Evolutionary conservation across 2,113 vertebrate species (phyloP).

Genomic region (Salvelinus namaycush): DNA sequence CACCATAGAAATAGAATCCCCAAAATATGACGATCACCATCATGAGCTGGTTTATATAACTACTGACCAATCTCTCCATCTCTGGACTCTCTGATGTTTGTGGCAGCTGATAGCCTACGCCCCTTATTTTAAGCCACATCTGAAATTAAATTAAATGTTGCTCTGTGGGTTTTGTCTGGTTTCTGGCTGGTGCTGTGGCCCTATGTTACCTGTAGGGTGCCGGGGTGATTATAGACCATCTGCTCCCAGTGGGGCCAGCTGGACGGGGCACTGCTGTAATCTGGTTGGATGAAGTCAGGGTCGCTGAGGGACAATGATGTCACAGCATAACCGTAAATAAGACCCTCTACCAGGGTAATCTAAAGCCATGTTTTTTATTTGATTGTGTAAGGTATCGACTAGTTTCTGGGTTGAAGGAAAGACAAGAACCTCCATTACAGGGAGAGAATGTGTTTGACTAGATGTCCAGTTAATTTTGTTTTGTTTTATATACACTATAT

Average conservation of each 20-base stretch:
- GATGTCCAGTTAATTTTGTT: too few species aligned
- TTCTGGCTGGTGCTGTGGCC: conserved; percentile 43
- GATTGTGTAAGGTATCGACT: too few species aligned
- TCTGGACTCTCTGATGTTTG: too few species aligned
- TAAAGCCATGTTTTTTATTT: neutral
- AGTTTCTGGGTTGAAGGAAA: too few species aligned
- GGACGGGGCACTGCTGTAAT: conserved; percentile 59
- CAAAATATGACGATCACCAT: too few species aligned
- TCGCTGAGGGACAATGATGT: neutral
- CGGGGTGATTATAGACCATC: conserved; percentile 71
- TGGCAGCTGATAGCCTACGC: too few species aligned
- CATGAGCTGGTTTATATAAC: too few species aligned
- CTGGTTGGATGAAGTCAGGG: conserved; percentile 53
- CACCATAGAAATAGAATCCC: too few species aligned
- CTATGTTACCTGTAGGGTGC: conserved; percentile 51
- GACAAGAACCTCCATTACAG: too few species aligned
- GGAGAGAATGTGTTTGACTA: too few species aligned
- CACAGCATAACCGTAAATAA: neutral
- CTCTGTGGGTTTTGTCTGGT: conserved; percentile 36
- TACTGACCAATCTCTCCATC: too few species aligned
- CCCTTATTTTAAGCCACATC: conserved; percentile 44
- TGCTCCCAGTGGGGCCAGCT: conserved; percentile 71
- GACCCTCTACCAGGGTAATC: neutral
- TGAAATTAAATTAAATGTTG: conserved; percentile 49
- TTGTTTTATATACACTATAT: too few species aligned